Percentiles rank a stretch among this genome's conserved stretches.
Evolutionary conservation across 1,140 invertebrate species (phyloP).

Genomic region (Armadillidium nasatum): DNA sequence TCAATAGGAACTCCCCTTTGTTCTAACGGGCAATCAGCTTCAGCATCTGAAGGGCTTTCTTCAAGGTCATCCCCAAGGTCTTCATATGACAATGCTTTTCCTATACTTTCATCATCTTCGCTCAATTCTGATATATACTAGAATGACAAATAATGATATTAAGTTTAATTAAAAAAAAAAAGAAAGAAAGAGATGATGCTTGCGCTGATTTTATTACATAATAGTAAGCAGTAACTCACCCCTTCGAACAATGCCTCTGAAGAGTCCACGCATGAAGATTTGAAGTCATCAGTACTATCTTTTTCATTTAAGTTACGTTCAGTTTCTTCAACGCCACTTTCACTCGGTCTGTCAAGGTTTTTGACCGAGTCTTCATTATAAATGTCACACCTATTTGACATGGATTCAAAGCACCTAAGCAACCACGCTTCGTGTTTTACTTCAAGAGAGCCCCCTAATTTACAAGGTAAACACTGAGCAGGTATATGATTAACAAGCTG

Average conservation of each 20-base stretch:
- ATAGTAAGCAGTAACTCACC: too few relatives aligned
- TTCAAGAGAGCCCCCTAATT: constrained; percentile 77
- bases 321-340: not conserved
- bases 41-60: not conserved
- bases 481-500: constrained; percentile 52
- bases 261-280: not conserved
- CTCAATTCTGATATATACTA: not conserved
- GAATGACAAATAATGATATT: too few relatives aligned
- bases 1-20: not conserved
- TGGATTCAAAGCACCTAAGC: constrained; percentile 64
- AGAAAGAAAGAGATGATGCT: too few relatives aligned
- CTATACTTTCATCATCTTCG: not conserved
- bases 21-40: not conserved
- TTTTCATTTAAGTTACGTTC: not conserved
- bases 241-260: not conserved
- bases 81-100: not conserved
- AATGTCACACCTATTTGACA: constrained; percentile 54
- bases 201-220: too few relatives aligned
- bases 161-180: too few relatives aligned
- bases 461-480: constrained; percentile 71
- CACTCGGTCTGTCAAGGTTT: not conserved
- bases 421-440: constrained; percentile 88
- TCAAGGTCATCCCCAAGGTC: not conserved
- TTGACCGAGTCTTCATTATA: not conserved
- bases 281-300: not conserved